Evolutionary conservation across 2,113 vertebrate genomes (phyloP).

Genomic region (Notechis scutatus): DNA sequence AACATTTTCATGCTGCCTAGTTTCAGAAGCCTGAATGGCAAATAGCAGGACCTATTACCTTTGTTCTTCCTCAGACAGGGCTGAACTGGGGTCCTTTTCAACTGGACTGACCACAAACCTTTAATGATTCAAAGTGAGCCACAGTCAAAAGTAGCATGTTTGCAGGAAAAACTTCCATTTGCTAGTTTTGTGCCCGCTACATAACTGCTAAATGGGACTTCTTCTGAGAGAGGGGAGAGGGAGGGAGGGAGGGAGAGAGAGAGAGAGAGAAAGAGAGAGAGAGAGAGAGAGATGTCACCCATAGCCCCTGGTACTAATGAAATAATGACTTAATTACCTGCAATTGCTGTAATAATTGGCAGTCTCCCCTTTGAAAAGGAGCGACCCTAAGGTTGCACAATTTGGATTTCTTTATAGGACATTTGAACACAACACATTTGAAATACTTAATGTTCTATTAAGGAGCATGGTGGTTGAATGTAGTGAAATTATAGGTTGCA

Average conservation of each 20-base stretch:
- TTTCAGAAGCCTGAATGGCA: neutral
- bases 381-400: neutral
- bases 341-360: neutral
- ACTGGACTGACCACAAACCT: no score
- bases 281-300: neutral
- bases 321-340: slow-evolving; percentile 1
- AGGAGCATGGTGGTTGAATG: neutral
- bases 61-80: neutral
- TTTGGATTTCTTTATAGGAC: neutral
- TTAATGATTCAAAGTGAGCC: neutral
- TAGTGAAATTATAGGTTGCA: neutral
- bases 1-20: neutral
- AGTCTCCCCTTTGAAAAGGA: neutral
- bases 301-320: neutral
- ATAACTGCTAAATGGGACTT: neutral
- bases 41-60: neutral
- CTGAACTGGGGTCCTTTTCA: neutral
- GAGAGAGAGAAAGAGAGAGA: neutral
- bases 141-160: neutral
- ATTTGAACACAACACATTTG: neutral
- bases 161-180: neutral
- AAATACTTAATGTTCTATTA: neutral
- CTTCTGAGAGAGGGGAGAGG: neutral
- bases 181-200: neutral
- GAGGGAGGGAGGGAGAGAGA: neutral